These are phyloP conservation scores for Cacatua alba DNA, from an alignment of 2,113 vertebrate species.

Conservation along the genomic window DNA sequence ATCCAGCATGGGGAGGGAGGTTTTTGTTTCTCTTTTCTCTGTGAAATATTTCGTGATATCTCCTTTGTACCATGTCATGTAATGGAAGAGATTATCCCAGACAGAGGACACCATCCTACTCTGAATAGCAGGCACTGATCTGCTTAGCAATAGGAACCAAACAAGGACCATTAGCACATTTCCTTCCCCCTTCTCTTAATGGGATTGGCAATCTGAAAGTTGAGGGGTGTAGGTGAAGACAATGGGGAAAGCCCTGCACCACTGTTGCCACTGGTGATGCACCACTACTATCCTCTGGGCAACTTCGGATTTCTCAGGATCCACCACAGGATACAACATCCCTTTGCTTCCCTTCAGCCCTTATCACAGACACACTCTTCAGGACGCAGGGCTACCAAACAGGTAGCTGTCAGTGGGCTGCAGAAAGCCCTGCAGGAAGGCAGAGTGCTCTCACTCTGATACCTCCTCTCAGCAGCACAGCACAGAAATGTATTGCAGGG, in stretches of 20 bases:
- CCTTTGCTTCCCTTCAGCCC: neutral
- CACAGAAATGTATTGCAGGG: neutral
- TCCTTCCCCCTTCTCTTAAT: neutral
- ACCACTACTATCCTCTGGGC: neutral
- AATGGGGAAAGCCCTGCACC: neutral
- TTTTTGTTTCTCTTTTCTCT: neutral
- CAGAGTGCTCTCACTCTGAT: neutral
- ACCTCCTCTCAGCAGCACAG: neutral
- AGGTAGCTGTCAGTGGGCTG: neutral
- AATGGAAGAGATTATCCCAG: neutral
- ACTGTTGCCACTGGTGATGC: neutral
- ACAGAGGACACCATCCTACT: neutral
- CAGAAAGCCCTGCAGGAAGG: neutral
- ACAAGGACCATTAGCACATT: neutral
- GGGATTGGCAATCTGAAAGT: neutral
- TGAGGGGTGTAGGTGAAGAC: neutral
- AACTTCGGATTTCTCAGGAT: neutral
- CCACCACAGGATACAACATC: fast-evolving
- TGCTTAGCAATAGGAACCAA: neutral
- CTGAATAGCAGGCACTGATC: neutral
- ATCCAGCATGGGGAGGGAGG: fast-evolving
- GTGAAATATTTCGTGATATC: neutral
- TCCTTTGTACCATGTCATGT: neutral
- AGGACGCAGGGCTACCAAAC: neutral
- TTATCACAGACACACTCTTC: neutral